Conservation (phyloP, 1,140 invertebrate genomes). For the Eriocheir sinensis region DNA sequence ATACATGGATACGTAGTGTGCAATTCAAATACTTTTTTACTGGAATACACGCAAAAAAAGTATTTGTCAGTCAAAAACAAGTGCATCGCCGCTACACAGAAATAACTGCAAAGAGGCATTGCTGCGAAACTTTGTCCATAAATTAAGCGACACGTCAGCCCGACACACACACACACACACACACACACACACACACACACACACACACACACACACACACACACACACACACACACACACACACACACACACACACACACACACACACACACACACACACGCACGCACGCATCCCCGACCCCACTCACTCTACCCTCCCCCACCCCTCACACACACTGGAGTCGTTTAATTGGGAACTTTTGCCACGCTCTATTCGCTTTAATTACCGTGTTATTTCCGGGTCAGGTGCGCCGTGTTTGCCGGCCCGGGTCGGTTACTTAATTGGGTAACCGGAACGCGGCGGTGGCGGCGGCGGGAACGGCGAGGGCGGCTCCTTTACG, state of each 20-base stretch:
- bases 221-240: conserved; percentile 13
- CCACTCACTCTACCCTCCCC: neutral
- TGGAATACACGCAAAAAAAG: too few species aligned
- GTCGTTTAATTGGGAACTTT: conserved; percentile 13
- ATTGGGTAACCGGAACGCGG: neutral
- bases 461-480: neutral
- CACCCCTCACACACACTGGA: neutral
- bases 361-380: neutral
- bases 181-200: conserved; percentile 17
- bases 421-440: neutral
- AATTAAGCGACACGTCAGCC: too few species aligned
- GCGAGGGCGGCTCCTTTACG: too few species aligned
- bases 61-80: too few species aligned
- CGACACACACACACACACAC: conserved; percentile 3
- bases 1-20: too few species aligned
- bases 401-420: neutral
- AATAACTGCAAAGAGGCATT: too few species aligned
- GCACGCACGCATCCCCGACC: neutral
- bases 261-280: conserved; percentile 22
- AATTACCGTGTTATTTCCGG: conserved; percentile 22
- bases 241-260: conserved; percentile 22
- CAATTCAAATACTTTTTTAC: too few species aligned
- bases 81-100: too few species aligned
- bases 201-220: conserved; percentile 18
- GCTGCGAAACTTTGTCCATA: too few species aligned